Percentiles rank a stretch among this genome's conserved stretches.
phyloP scores from a whole-genome alignment of 2,888 invertebrate genomes.

The Agelastica alni region DNA sequence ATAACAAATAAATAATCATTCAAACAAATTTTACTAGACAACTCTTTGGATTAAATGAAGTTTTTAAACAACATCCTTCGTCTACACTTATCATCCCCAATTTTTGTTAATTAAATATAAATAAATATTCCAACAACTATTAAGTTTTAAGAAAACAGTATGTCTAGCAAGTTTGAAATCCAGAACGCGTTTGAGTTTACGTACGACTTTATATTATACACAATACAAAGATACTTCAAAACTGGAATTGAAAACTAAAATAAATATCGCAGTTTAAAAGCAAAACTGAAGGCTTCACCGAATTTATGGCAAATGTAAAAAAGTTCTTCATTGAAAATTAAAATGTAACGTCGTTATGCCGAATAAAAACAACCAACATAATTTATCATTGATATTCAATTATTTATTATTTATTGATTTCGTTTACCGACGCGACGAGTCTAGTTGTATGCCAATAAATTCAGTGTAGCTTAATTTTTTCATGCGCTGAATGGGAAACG shows the following conservation, averaged over 20 bases:
- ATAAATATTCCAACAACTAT: too few relatives aligned
- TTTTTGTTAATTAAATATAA: too few relatives aligned
- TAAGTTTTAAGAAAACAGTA: background rate
- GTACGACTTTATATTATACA: background rate
- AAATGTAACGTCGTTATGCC: too few relatives aligned
- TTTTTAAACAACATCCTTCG: too few relatives aligned
- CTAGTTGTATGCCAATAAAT: constrained; percentile 18
- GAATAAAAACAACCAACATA: too few relatives aligned
- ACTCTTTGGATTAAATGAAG: too few relatives aligned
- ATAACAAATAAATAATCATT: too few relatives aligned
- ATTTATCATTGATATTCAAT: too few relatives aligned
- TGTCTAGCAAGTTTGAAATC: background rate
- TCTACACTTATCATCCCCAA: too few relatives aligned
- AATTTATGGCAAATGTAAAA: constrained; percentile 17
- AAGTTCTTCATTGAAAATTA: too few relatives aligned
- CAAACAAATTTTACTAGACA: too few relatives aligned
- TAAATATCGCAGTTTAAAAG: constrained; percentile 20
- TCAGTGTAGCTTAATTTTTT: constrained; percentile 15
- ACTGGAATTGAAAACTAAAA: constrained; percentile 12
- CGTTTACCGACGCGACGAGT: background rate
- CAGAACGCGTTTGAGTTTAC: background rate
- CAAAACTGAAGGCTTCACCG: constrained; percentile 11
- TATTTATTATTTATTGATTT: too few relatives aligned
- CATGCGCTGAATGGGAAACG: constrained; percentile 32
- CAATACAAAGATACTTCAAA: constrained; percentile 8